Evolutionary conservation across 2,888 invertebrate genomes (phyloP).

Genomic region (Agonopterix arenella): DNA sequence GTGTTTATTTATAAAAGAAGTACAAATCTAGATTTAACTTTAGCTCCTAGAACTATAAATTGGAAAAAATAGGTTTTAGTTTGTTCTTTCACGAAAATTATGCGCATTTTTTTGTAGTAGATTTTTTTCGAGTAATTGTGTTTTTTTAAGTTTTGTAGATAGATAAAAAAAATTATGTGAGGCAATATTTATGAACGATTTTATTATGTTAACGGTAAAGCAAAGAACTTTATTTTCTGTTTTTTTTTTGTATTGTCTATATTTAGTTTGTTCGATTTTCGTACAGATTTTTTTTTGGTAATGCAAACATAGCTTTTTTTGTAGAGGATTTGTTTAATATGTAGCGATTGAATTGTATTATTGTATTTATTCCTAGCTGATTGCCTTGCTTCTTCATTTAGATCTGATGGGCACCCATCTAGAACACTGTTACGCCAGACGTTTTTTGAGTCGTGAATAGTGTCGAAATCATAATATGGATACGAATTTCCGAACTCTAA

Average conservation of each 20-base stretch:
- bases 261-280: slow-evolving; percentile 3
- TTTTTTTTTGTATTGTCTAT: slow-evolving; percentile 41
- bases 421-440: too few relatives aligned
- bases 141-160: slow-evolving; percentile 7
- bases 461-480: too few relatives aligned
- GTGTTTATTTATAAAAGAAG: slow-evolving; percentile 18
- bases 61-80: background rate
- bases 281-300: background rate
- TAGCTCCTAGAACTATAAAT: slow-evolving; percentile 2
- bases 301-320: too few relatives aligned
- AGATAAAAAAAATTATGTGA: slow-evolving; percentile 15
- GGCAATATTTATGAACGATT: slow-evolving; percentile 33
- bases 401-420: too few relatives aligned
- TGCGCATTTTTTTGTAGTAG: slow-evolving; percentile 2
- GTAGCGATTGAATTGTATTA: too few relatives aligned
- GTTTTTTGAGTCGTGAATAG: too few relatives aligned
- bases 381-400: too few relatives aligned
- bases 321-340: too few relatives aligned
- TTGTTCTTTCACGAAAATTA: background rate
- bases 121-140: slow-evolving; percentile 9
- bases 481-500: too few relatives aligned
- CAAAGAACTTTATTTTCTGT: slow-evolving; percentile 34
- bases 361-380: too few relatives aligned
- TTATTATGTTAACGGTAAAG: slow-evolving; percentile 25
- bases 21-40: slow-evolving; percentile 26